Conservation (phyloP, 2,888 invertebrate species). For the Pedicia rivosa region DNA sequence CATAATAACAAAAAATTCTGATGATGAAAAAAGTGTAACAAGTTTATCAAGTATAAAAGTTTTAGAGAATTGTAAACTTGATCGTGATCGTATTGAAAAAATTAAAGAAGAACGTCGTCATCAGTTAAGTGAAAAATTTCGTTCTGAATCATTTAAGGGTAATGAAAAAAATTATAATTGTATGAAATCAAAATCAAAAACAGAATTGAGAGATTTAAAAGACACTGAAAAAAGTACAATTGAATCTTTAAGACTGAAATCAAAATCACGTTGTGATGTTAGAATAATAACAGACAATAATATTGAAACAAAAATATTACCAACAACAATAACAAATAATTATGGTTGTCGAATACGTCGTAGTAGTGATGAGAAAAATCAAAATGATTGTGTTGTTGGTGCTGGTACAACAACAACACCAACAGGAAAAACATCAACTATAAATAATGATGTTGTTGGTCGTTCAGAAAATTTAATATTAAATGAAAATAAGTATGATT, state of each 20-base stretch:
- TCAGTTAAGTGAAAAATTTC: constrained; percentile 71
- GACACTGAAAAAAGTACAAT: constrained; percentile 20
- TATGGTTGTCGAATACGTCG: constrained; percentile 19
- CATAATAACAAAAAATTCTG: constrained; percentile 6
- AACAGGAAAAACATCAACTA: constrained; percentile 5
- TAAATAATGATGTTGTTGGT: constrained; percentile 11
- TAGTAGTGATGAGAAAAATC: constrained; percentile 31
- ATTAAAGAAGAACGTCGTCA: constrained; percentile 82
- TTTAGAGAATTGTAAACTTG: constrained; percentile 40
- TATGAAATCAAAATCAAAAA: constrained; percentile 33
- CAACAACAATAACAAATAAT: constrained; percentile 1
- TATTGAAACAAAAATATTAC: constrained; percentile 16
- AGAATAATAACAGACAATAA: constrained; percentile 26
- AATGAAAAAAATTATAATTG: constrained; percentile 31
- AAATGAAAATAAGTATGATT: constrained; percentile 2
- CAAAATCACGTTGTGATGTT: constrained; percentile 28
- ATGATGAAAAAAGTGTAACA: constrained; percentile 22
- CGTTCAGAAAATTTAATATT: background rate
- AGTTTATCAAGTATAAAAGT: constrained; percentile 22
- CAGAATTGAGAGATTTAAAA: constrained; percentile 22
- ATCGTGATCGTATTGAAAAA: constrained; percentile 72
- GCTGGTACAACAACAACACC: constrained; percentile 4
- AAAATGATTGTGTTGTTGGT: constrained; percentile 23
- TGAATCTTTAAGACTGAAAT: constrained; percentile 26
- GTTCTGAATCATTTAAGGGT: constrained; percentile 62